Base-by-base conservation (phyloP, 2,797 vertebrate species). In the Onychomys arenicola region DNA sequence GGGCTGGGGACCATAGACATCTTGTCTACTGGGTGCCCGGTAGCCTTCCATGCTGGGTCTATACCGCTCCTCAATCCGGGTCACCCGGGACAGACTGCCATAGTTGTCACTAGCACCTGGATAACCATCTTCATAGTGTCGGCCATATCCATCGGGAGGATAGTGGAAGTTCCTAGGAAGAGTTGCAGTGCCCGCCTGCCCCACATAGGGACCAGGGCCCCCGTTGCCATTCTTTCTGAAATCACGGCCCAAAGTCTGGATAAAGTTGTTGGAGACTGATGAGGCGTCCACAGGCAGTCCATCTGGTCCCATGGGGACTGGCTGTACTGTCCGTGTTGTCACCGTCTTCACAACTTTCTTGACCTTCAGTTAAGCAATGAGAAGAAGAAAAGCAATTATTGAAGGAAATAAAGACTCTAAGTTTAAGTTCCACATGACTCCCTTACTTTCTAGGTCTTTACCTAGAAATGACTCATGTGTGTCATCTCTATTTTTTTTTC, bases 121-220 rank as follows among this genome's bases (percentile, higher is more conserved):
- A 92, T 98, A 99, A 17, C 97, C 98, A 0, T 99, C 99, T 85
- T 99, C 99, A 8, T 99, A 97, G 98, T 99, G 95, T 98, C 98
- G 98, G 91, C 98, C 69, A 0, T 99, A 99, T 71, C 98, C 98
- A 0, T 99, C 99, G 0, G 98, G 99, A 37, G 99, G 99, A 40
- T 99, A 99, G 98, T 99, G 99, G 98, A 99, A 99, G 98, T 99
- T 99, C 78, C 99, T 99, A 67, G 99, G 99, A 49, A 99, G 99
- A 2, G 99, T 99, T 91, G 99, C 98, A 0, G 99, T 99, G 97
- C 99, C 98, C 0, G 98, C 98, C 77, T 98, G 99, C 85, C 98
- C 97, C 96, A 98, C 97, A 19, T 98, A 99, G 98, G 99, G 98
- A 3, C 99, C 99, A 2, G 98, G 98, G 4, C 98, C 90, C 52